Evolutionary conservation across 2,113 vertebrate species (phyloP).

Genomic region (Microcebus murinus): DNA sequence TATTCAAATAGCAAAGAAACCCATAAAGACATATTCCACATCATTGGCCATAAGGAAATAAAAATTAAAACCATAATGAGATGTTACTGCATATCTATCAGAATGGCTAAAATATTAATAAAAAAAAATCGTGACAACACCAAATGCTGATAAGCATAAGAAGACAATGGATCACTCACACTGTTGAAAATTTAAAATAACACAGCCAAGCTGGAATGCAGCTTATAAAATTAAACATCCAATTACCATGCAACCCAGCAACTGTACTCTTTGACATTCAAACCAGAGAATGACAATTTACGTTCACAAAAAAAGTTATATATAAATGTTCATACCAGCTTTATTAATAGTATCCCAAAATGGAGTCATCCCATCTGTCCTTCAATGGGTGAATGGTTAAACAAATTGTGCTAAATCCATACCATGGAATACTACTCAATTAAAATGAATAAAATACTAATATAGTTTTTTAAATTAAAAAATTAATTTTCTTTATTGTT

Average conservation of each 20-base stretch:
- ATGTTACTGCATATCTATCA: background rate
- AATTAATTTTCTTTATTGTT: constrained; percentile 34
- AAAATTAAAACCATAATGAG: background rate
- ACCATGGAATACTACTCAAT: background rate
- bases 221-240: background rate
- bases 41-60: background rate
- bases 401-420: background rate
- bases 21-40: background rate
- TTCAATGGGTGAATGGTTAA: background rate
- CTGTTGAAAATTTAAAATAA: background rate
- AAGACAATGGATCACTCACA: background rate
- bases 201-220: background rate
- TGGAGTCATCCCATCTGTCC: background rate
- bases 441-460: background rate
- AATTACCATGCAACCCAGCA: background rate
- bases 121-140: background rate
- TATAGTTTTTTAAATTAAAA: background rate
- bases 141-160: background rate
- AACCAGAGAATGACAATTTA: background rate
- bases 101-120: background rate
- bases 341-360: background rate
- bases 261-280: background rate
- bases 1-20: background rate
- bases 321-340: background rate
- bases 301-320: background rate